A percentile compares a stretch with the other conserved stretches of the same genome.
Evolutionary conservation across 2,797 vertebrate species (phyloP).

Genomic region (Clarias laeviceps): DNA sequence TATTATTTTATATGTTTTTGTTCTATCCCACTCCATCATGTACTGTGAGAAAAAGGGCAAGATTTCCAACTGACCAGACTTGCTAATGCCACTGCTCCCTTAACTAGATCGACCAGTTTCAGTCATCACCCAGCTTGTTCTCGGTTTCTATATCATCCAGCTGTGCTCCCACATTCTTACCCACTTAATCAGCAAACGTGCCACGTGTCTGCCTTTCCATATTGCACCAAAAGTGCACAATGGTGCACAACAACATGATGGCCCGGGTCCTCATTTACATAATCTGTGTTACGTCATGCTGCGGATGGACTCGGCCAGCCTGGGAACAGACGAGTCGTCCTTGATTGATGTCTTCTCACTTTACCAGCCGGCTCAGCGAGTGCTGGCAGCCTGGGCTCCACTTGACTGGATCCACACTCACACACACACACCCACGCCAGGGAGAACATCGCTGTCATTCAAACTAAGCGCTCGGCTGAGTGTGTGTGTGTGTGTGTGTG

Average conservation of each 20-base stretch:
- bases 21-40: background rate
- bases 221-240: conserved; percentile 18
- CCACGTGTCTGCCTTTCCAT: background rate
- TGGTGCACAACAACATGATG: background rate
- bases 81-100: background rate
- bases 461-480: conserved; percentile 23
- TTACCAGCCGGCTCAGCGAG: conserved; percentile 31
- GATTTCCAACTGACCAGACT: background rate
- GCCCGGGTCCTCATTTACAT: conserved; percentile 37
- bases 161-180: background rate
- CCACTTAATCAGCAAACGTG: background rate
- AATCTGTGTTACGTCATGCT: conserved; percentile 47
- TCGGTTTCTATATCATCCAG: background rate
- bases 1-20: background rate
- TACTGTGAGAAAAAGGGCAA: background rate
- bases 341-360: conserved; percentile 43
- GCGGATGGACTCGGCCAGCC: conserved; percentile 20
- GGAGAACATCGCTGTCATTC: conserved; percentile 45
- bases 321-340: conserved; percentile 15
- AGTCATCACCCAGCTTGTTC: background rate
- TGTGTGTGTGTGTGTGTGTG: conserved; percentile 6
- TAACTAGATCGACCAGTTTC: background rate
- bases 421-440: conserved; percentile 23
- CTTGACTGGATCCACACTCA: conserved; percentile 36
- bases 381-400: conserved; percentile 28